These are phyloP conservation scores for Notarius quadriscutis DNA, from an alignment of 2,113 vertebrate genomes.

Conservation along the genomic window DNA sequence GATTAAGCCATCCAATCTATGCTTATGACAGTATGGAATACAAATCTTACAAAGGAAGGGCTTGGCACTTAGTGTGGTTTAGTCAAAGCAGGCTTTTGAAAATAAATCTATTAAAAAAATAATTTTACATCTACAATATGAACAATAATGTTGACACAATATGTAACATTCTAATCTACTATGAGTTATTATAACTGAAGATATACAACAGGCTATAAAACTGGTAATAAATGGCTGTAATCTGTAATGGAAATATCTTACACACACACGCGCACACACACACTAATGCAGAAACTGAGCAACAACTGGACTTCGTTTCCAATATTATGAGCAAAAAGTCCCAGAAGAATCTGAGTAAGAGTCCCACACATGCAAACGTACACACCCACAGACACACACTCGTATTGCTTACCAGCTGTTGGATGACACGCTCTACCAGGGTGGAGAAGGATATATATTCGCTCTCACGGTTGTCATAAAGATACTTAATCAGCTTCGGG, in stretches of 20 bases:
- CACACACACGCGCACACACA: neutral
- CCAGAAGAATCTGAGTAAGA: constrained; percentile 32
- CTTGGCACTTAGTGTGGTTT: neutral
- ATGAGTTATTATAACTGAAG: neutral
- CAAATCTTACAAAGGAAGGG: too few relatives aligned
- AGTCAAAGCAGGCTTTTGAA: neutral
- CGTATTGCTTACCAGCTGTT: constrained; percentile 85
- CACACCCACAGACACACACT: constrained; percentile 1
- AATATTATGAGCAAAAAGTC: constrained; percentile 29
- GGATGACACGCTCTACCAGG: constrained; percentile 90
- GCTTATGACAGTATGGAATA: neutral
- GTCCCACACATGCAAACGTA: neutral
- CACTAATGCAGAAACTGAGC: neutral
- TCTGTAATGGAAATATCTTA: constrained; percentile 4
- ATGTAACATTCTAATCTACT: neutral
- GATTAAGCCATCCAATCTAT: constrained; percentile 30
- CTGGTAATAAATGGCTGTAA: neutral
- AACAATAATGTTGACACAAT: neutral
- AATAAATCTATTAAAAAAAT: too few relatives aligned
- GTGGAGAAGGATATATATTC: constrained; percentile 84
- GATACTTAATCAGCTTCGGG: constrained; percentile 92
- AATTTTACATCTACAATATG: too few relatives aligned
- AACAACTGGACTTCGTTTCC: constrained; percentile 43
- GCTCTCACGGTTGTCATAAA: constrained; percentile 90
- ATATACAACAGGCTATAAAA: constrained; percentile 20